These are phyloP conservation scores for Proales similis DNA, from an alignment of 1,140 invertebrate genomes.

Conservation along the genomic window DNA sequence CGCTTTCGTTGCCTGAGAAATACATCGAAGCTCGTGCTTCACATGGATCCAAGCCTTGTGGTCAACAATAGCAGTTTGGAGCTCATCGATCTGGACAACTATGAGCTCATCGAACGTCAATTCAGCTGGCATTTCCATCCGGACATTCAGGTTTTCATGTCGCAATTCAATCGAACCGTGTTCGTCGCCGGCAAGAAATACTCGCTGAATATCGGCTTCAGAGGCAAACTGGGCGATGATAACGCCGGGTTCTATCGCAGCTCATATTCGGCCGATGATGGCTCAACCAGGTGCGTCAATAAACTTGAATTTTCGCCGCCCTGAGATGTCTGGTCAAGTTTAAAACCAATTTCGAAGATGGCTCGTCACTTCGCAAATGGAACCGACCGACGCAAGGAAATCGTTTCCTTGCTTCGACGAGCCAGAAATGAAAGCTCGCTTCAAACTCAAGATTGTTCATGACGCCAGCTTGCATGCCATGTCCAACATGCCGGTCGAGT, in stretches of 20 bases:
- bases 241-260: conserved; percentile 27
- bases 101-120: neutral
- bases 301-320: no score
- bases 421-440: conserved; percentile 77
- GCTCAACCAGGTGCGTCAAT: no score
- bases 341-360: conserved; percentile 11
- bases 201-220: conserved; percentile 1
- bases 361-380: conserved; percentile 36
- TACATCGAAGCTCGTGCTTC: conserved; percentile 30
- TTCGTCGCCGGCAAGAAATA: conserved; percentile 20
- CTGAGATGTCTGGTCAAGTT: no score
- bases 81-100: conserved; percentile 2
- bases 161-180: conserved; percentile 11
- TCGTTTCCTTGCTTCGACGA: conserved; percentile 92
- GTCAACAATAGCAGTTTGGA: conserved; percentile 17
- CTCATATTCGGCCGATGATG: conserved; percentile 1
- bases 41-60: neutral
- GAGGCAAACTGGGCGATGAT: conserved; percentile 5
- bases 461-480: neutral
- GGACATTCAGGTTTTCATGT: neutral
- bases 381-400: conserved; percentile 31
- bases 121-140: neutral
- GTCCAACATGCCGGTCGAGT: conserved; percentile 26
- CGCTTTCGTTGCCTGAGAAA: conserved; percentile 19
- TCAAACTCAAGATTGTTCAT: conserved; percentile 56